Percentiles rank a stretch among this genome's conserved stretches.
Evolutionary conservation across 2,797 vertebrate species (phyloP).

Genomic region (Cheirogaleus major): DNA sequence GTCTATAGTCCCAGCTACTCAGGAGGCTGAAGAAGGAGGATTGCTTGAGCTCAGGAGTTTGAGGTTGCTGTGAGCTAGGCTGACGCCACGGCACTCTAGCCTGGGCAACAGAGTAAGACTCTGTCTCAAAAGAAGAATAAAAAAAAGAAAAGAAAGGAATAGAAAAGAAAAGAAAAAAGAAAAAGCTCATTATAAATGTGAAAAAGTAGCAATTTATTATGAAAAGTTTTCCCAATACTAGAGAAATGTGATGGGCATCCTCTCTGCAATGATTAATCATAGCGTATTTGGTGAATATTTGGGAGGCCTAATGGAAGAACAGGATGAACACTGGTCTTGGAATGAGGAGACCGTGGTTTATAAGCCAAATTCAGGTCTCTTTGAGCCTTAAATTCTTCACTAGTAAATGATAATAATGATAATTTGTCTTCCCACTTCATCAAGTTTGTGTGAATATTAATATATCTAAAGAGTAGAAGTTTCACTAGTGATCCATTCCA

Average conservation of each 20-base stretch:
- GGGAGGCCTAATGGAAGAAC: rapidly evolving
- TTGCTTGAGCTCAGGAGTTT: no score
- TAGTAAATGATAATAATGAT: background rate
- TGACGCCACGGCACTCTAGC: no score
- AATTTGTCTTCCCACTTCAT: background rate
- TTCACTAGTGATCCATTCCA: background rate
- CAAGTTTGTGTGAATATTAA: background rate
- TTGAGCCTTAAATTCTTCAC: background rate
- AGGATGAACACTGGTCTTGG: rapidly evolving
- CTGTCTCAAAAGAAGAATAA: no score
- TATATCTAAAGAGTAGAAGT: no score
- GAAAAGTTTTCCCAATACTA: background rate
- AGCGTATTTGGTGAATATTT: background rate
- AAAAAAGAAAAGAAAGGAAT: no score
- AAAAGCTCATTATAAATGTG: background rate
- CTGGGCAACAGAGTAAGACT: no score
- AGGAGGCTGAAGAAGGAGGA: no score
- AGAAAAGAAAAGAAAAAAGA: no score
- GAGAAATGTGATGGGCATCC: rapidly evolving
- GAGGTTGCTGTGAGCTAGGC: no score
- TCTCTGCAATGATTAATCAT: background rate
- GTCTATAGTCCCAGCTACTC: no score
- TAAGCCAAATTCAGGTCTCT: background rate
- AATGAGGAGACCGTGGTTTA: background rate
- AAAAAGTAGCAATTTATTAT: no score